These are phyloP conservation scores for Petrophora chlorosata DNA, from an alignment of 2,888 invertebrate species.

Conservation along the genomic window DNA sequence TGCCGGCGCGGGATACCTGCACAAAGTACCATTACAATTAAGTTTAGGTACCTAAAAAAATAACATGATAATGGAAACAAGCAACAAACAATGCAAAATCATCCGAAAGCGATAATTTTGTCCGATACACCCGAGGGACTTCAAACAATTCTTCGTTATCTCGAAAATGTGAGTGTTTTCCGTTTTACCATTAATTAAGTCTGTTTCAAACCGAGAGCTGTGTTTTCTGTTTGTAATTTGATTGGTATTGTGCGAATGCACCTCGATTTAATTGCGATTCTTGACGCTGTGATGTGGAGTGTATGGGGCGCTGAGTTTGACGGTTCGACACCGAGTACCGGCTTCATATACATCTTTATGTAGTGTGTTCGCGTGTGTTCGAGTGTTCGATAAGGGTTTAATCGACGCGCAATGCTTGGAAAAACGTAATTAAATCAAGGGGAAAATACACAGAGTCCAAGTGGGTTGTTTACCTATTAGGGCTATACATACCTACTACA, in stretches of 20 bases:
- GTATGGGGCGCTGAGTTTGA: background rate
- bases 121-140: conserved; percentile 8
- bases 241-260: conserved; percentile 5
- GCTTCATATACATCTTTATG: background rate
- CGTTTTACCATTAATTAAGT: conserved; percentile 18
- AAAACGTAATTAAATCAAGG: background rate
- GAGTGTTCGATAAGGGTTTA: conserved; percentile 1
- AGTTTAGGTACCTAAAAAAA: background rate
- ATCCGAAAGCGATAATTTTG: conserved; percentile 13
- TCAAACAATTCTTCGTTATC: conserved; percentile 24
- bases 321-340: background rate
- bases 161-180: conserved; percentile 18
- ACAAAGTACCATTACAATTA: too few relatives aligned
- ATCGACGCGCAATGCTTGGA: background rate
- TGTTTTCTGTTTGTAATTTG: conserved; percentile 15
- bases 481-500: too few relatives aligned
- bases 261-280: conserved; percentile 7
- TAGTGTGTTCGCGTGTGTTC: background rate
- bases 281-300: background rate
- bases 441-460: background rate
- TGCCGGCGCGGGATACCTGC: too few relatives aligned
- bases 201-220: conserved; percentile 9
- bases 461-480: too few relatives aligned
- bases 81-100: conserved; percentile 12
- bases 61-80: background rate